phyloP scores from a whole-genome alignment of 35 echinoderm and acorn worm genomes.

The Ophioderma brevispina region DNA sequence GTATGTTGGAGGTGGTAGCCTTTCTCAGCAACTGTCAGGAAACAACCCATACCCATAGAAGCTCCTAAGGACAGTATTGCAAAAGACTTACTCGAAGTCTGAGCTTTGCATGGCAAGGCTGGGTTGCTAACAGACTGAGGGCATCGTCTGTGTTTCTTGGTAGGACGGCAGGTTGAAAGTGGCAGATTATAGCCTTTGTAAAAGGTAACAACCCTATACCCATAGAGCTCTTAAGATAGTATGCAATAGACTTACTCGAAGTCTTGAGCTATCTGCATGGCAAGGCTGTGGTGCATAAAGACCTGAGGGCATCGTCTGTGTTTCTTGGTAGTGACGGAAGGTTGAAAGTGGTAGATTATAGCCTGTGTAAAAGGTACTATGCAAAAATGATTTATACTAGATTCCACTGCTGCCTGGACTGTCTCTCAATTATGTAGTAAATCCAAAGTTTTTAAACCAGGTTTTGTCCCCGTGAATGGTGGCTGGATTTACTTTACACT shows the following conservation, averaged over 20 bases:
- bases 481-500: no score
- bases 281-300: slow-evolving; percentile 89
- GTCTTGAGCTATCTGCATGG: slow-evolving; percentile 82
- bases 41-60: slow-evolving; percentile 50
- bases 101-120: slow-evolving; percentile 71
- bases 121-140: slow-evolving; percentile 89
- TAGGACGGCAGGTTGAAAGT: slow-evolving; percentile 63
- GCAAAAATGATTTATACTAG: no score
- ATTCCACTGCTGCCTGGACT: no score
- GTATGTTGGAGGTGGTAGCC: slow-evolving; percentile 76
- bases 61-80: slow-evolving; percentile 77
- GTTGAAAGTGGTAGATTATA: slow-evolving; percentile 86
- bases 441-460: background rate
- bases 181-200: slow-evolving; percentile 90
- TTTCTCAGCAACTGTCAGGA: slow-evolving; percentile 47
- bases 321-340: slow-evolving; percentile 71
- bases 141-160: slow-evolving; percentile 81
- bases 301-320: slow-evolving; percentile 78
- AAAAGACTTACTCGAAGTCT: slow-evolving; percentile 77
- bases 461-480: background rate
- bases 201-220: slow-evolving; percentile 61
- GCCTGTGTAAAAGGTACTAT: slow-evolving; percentile 75
- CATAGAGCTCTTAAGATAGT: slow-evolving; percentile 71
- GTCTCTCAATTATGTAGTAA: background rate
- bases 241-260: slow-evolving; percentile 78